A percentile compares a stretch with the other conserved stretches of the same genome.
phyloP scores from a whole-genome alignment of 2,888 invertebrate genomes.

The Oscheius myriophilus region DNA sequence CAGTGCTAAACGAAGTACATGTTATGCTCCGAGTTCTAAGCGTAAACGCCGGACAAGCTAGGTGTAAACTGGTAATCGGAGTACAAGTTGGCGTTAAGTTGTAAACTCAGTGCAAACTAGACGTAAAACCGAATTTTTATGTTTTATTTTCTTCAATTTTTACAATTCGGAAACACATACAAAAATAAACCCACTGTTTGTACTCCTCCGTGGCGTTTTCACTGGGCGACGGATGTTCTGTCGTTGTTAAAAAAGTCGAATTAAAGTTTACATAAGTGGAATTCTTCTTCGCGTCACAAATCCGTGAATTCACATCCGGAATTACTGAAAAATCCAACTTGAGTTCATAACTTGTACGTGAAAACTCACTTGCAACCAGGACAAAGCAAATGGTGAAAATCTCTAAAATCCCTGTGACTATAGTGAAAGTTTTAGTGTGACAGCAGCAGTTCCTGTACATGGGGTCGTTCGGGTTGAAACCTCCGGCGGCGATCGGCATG shows the following conservation, averaged over 20 bases:
- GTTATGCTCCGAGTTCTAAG: too few species aligned
- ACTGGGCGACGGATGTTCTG: not conserved
- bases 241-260: not conserved
- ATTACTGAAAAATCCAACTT: constrained; percentile 36
- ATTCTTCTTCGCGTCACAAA: constrained; percentile 34
- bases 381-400: constrained; percentile 67
- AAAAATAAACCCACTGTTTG: not conserved
- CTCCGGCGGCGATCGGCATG: not conserved
- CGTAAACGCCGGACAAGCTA: too few species aligned
- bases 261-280: not conserved
- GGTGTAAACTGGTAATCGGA: too few species aligned
- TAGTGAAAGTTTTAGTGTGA: constrained; percentile 61
- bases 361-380: constrained; percentile 61
- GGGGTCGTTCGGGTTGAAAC: constrained; percentile 54
- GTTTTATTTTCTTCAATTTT: too few species aligned
- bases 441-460: constrained; percentile 56
- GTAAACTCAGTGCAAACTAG: too few species aligned
- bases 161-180: too few species aligned
- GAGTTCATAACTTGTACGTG: not conserved
- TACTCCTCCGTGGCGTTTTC: not conserved
- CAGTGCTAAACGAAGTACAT: too few species aligned
- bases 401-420: constrained; percentile 63
- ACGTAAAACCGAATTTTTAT: too few species aligned
- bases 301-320: constrained; percentile 55
- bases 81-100: too few species aligned